Conservation (phyloP, 2,888 invertebrate genomes). For the Drosophila gaucha region DNA sequence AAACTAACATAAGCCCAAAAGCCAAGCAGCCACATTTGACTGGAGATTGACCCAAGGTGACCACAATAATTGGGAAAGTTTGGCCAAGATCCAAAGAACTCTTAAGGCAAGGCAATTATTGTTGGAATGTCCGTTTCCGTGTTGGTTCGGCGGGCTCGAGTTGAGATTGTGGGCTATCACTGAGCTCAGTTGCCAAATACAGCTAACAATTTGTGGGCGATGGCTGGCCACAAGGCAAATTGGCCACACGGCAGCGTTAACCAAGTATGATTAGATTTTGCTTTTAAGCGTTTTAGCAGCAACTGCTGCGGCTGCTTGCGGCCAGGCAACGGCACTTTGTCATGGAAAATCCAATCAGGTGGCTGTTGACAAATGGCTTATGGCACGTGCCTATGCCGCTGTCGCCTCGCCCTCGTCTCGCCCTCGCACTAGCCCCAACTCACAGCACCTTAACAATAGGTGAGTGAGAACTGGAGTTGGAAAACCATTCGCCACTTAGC, state of each 20-base stretch:
- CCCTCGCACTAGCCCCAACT: not conserved
- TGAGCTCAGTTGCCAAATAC: not conserved
- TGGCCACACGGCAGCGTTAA: conserved; percentile 50
- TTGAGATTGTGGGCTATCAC: conserved; percentile 5
- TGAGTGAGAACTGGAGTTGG: conserved; percentile 6
- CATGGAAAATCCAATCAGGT: conserved; percentile 68
- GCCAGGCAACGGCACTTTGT: conserved; percentile 45
- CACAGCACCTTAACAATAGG: conserved; percentile 24
- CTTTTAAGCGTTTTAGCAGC: conserved; percentile 57
- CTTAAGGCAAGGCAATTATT: conserved; percentile 52
- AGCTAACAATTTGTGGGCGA: conserved; percentile 21
- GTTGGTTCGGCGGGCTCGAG: not conserved
- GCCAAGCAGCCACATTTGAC: not conserved
- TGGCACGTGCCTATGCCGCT: conserved; percentile 64
- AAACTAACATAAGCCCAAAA: not conserved
- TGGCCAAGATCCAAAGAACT: conserved; percentile 30
- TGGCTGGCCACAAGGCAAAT: conserved; percentile 39
- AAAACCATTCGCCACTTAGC: conserved; percentile 66
- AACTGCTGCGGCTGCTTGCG: conserved; percentile 8
- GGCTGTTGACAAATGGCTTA: conserved; percentile 71
- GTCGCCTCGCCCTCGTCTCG: not conserved
- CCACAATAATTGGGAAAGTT: conserved; percentile 64
- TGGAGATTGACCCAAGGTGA: too few species aligned
- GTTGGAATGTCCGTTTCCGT: conserved; percentile 35
- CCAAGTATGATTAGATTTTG: conserved; percentile 67